Evolutionary conservation across 2,888 invertebrate species (phyloP).

Genomic region (Hirudinaria manillensis): DNA sequence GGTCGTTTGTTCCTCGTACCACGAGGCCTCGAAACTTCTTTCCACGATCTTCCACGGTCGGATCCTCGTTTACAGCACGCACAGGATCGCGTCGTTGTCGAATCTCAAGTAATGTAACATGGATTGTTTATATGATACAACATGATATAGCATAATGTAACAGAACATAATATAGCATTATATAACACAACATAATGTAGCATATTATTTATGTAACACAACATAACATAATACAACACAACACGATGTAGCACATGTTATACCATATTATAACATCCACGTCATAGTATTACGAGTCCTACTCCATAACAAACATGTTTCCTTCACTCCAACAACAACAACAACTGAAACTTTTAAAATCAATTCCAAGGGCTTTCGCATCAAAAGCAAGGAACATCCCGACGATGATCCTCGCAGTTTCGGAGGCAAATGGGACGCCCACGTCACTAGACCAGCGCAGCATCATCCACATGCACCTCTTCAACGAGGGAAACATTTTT

Average conservation of each 20-base stretch:
- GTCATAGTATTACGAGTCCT: too few relatives aligned
- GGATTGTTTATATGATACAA: too few relatives aligned
- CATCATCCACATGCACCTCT: constrained; percentile 78
- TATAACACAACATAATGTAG: too few relatives aligned
- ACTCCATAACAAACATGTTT: too few relatives aligned
- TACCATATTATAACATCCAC: too few relatives aligned
- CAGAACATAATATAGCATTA: too few relatives aligned
- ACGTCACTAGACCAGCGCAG: constrained; percentile 59
- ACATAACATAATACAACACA: too few relatives aligned
- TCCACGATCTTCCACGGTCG: constrained; percentile 90
- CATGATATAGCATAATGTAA: too few relatives aligned
- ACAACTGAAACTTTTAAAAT: too few relatives aligned
- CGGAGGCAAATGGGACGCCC: constrained; percentile 50
- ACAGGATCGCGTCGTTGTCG: constrained; percentile 85
- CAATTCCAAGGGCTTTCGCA: constrained; percentile 74
- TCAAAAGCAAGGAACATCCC: constrained; percentile 88
- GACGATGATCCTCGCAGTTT: constrained; percentile 84
- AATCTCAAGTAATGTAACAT: constrained; percentile 68
- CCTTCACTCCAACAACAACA: too few relatives aligned
- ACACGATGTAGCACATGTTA: too few relatives aligned
- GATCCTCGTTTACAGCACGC: constrained; percentile 87
- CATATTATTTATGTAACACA: too few relatives aligned
- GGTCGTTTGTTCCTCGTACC: constrained; percentile 87
- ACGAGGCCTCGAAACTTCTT: constrained; percentile 69
- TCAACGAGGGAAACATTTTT: constrained; percentile 85